phyloP scores from a whole-genome alignment of 2,113 vertebrate genomes.

The Eurypyga helias region DNA sequence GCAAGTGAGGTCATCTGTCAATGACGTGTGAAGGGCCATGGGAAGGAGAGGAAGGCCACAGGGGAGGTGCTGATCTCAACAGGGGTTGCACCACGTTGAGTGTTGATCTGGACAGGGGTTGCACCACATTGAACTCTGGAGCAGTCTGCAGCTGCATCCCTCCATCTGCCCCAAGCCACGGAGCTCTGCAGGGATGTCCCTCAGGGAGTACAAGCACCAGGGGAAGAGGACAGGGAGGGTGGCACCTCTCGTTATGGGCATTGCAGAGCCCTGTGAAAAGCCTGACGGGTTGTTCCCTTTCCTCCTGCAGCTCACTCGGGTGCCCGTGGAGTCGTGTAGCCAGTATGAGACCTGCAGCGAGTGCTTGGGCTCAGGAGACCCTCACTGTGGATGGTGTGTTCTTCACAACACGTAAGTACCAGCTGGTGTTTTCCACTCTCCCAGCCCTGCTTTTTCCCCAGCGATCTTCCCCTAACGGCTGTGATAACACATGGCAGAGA shows the following conservation, averaged over 20 bases:
- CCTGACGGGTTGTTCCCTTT: constrained; percentile 40
- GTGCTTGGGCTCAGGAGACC: constrained; percentile 94
- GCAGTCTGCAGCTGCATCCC: not conserved
- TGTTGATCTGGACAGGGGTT: not conserved
- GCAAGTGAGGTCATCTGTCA: not conserved
- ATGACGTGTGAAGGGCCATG: not conserved
- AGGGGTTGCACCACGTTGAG: not conserved
- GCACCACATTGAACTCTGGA: not conserved
- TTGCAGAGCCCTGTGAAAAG: not conserved
- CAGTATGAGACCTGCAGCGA: constrained; percentile 90
- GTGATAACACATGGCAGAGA: not conserved
- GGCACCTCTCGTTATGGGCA: too few species aligned
- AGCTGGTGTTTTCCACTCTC: accelerated
- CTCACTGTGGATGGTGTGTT: constrained; percentile 98
- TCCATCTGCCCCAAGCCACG: too few species aligned
- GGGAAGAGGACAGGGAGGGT: not conserved
- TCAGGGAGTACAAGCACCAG: not conserved
- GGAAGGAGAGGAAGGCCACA: not conserved
- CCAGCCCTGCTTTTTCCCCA: not conserved
- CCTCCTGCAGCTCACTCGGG: constrained; percentile 86
- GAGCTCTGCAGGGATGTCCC: accelerated
- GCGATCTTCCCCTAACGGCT: accelerated
- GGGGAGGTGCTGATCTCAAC: not conserved
- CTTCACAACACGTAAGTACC: constrained; percentile 94
- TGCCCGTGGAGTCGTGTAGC: constrained; percentile 93